A percentile compares a stretch with the other conserved stretches of the same genome.
Conservation (phyloP, 2,113 vertebrate species). For the Petaurus breviceps region DNA sequence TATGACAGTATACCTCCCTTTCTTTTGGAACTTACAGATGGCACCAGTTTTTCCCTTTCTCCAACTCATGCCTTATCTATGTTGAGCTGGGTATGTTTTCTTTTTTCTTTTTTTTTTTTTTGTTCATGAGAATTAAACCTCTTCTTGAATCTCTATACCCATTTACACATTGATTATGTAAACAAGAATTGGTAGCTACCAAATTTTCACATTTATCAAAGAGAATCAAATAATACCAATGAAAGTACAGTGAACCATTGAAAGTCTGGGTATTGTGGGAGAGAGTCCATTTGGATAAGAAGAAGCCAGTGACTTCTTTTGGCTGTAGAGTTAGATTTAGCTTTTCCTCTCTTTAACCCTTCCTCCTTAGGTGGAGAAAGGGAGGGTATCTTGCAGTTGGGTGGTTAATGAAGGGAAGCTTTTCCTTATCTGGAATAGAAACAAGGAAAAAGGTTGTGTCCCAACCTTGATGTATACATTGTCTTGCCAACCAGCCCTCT, state of each 20-base stretch:
- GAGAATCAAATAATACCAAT: too few relatives aligned
- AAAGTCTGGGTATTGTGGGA: too few relatives aligned
- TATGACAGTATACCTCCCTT: neutral
- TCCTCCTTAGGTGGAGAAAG: neutral
- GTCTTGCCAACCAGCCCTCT: neutral
- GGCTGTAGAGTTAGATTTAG: neutral
- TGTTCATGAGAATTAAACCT: neutral
- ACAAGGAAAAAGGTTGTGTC: neutral
- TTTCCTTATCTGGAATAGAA: neutral
- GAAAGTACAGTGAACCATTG: too few relatives aligned
- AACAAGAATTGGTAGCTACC: too few relatives aligned
- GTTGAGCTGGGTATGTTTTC: neutral
- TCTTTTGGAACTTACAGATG: neutral
- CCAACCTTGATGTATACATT: neutral
- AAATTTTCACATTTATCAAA: too few relatives aligned
- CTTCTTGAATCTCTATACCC: neutral
- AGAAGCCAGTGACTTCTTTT: neutral
- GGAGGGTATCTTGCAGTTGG: neutral
- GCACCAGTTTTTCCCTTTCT: neutral
- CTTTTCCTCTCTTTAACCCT: neutral
- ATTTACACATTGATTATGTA: neutral
- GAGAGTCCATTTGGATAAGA: neutral
- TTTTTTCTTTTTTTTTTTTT: neutral
- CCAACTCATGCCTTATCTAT: neutral
- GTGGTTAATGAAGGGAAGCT: neutral